Conservation (phyloP, 2,888 invertebrate genomes). For the Ormyrus thymus region DNA sequence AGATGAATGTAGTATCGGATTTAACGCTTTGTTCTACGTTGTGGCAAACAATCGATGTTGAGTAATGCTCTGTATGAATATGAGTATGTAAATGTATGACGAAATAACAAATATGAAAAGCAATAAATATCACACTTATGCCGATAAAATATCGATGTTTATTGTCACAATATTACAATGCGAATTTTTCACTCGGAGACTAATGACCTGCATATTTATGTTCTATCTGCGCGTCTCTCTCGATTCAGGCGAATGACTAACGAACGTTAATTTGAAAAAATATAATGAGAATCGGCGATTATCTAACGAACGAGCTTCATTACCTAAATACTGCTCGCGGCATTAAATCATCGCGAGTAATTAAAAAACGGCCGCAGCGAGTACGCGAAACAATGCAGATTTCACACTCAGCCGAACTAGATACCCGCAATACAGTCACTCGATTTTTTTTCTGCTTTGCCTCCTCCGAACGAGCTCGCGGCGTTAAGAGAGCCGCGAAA, state of each 20-base stretch:
- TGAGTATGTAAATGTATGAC: slow-evolving; percentile 42
- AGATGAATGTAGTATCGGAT: slow-evolving; percentile 46
- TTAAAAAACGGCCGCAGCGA: no score
- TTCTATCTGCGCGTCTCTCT: not conserved
- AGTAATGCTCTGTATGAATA: slow-evolving; percentile 47
- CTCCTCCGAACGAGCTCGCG: no score
- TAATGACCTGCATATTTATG: slow-evolving; percentile 23
- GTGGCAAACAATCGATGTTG: slow-evolving; percentile 49
- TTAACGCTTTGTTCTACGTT: slow-evolving; percentile 48
- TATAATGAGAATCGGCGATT: not conserved
- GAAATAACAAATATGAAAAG: slow-evolving; percentile 53
- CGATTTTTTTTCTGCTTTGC: no score
- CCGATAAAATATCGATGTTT: slow-evolving; percentile 52
- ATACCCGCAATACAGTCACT: no score
- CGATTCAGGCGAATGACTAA: not conserved
- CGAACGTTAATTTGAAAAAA: not conserved
- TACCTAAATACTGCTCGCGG: not conserved
- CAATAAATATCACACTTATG: slow-evolving; percentile 50
- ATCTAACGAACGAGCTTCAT: no score
- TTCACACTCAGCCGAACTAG: no score
- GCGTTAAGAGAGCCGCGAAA: not conserved
- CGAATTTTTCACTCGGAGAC: slow-evolving; percentile 27
- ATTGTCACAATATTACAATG: slow-evolving; percentile 51
- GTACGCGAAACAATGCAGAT: no score
- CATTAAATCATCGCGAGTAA: not conserved